Evolutionary conservation across 2,888 invertebrate species (phyloP), one percentile per base, ranked within the genome.

Genomic region (Argynnis bischoffii): DNA sequence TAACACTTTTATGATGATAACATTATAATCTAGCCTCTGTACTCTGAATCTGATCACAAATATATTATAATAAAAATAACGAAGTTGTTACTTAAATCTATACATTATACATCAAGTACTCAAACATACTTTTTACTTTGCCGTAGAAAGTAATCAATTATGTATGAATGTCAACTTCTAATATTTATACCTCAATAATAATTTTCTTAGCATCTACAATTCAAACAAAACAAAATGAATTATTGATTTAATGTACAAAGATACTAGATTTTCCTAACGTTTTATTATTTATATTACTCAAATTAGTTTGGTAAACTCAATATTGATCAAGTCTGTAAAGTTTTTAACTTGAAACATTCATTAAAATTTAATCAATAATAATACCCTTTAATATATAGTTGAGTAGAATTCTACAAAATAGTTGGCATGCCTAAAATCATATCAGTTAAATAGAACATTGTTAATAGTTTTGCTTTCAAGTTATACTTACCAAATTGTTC

Each of bases 401-500:
- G 6, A 6, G 18, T 41, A 31, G 11, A 11, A 8, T 41, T 41
- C 11, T 11, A 41, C 35, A 41, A 41, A 41, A 41, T 41, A 41
- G 35, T 41, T 41, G 0, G 41, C 18, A 18, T 56, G 3, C 14
- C 18, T 41, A 11, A 41, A 41, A 11, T 41, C 11, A 41, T 8
- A 50, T 50, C 50, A 50, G 16, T 15, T 50, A 15, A 16, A n/a
- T n/a, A 50, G 50, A 50, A 50, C 50, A 50, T n/a, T 16, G 50
- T 50, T n/a, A 50, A 8, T 16, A n/a, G 50, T 50, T 15, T 50
- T 50, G 50, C 50, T 50, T n/a, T 15, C n/a, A 14, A 54, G 57
- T 67, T 56, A 14, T 65, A 76, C 84, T 81, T 80, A 92, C 92
- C 90, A 69, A 86, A 89, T 66, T 82, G 80, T 57, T 90, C 90